Evolutionary conservation across 2,113 vertebrate species (phyloP).

Genomic region (Stomatorhinus ivindoensis): DNA sequence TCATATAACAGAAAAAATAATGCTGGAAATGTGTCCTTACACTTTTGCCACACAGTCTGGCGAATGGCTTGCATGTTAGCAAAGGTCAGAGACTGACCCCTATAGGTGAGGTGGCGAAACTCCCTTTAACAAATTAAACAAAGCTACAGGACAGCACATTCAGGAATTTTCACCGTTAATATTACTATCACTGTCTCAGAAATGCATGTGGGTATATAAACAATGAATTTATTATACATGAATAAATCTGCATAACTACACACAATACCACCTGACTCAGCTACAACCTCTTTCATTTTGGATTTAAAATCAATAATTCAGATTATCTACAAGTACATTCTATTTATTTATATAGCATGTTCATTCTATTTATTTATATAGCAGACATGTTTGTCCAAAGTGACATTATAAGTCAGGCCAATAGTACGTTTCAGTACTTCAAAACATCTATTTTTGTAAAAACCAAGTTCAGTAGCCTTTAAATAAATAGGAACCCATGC

Average conservation of each 20-base stretch:
- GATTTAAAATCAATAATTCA: background rate
- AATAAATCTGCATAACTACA: background rate
- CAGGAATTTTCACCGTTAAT: background rate
- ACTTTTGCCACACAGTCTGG: background rate
- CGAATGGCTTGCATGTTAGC: background rate
- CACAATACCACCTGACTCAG: background rate
- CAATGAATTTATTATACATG: background rate
- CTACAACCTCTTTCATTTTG: background rate
- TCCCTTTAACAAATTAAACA: background rate
- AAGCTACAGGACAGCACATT: background rate
- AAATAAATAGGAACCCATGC: background rate
- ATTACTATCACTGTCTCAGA: background rate
- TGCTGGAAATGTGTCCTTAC: background rate
- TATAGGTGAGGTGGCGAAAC: background rate
- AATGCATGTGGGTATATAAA: background rate
- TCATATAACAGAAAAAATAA: background rate
- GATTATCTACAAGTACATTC: background rate
- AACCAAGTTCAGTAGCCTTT: background rate
- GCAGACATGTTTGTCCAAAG: background rate
- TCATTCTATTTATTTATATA: background rate
- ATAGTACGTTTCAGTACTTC: background rate
- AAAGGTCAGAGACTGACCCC: constrained; percentile 10
- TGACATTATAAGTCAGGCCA: background rate
- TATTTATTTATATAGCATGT: background rate
- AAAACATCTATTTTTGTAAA: background rate